phyloP scores from a whole-genome alignment of 2,888 invertebrate genomes.

The Drosophila paracracens region DNA sequence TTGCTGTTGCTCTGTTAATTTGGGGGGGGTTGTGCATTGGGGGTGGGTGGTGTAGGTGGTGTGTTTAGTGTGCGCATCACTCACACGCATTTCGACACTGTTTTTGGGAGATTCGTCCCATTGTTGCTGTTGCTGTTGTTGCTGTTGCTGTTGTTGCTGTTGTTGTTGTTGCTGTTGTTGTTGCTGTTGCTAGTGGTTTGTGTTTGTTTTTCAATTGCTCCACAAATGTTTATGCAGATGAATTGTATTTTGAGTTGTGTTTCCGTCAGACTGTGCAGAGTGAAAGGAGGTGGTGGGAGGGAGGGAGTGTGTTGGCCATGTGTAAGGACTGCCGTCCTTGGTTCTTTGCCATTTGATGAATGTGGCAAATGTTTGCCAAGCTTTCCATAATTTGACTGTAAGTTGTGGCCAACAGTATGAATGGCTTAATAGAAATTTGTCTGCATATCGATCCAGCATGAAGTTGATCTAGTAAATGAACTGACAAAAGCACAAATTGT shows the following conservation, averaged over 20 bases:
- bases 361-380: conserved; percentile 69
- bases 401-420: conserved; percentile 42
- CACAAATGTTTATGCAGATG: conserved; percentile 81
- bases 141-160: conserved; percentile 36
- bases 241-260: conserved; percentile 78
- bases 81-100: conserved; percentile 53
- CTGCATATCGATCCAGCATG: conserved; percentile 35
- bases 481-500: not conserved
- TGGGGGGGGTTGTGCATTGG: conserved; percentile 2
- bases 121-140: conserved; percentile 34
- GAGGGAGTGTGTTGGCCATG: not conserved
- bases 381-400: conserved; percentile 61
- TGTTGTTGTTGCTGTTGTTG: conserved; percentile 18
- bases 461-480: conserved; percentile 21
- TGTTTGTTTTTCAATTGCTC: conserved; percentile 77
- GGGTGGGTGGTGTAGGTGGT: conserved; percentile 1
- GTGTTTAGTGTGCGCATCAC: conserved; percentile 34
- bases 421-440: conserved; percentile 16
- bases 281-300: not conserved
- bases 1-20: conserved; percentile 54
- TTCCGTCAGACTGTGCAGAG: conserved; percentile 57
- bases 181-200: conserved; percentile 39
- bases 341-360: conserved; percentile 65
- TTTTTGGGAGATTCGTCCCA: conserved; percentile 34
- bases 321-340: conserved; percentile 24